These are phyloP conservation scores for Megaptera novaeangliae DNA, from an alignment of 2,113 vertebrate species.

Conservation along the genomic window DNA sequence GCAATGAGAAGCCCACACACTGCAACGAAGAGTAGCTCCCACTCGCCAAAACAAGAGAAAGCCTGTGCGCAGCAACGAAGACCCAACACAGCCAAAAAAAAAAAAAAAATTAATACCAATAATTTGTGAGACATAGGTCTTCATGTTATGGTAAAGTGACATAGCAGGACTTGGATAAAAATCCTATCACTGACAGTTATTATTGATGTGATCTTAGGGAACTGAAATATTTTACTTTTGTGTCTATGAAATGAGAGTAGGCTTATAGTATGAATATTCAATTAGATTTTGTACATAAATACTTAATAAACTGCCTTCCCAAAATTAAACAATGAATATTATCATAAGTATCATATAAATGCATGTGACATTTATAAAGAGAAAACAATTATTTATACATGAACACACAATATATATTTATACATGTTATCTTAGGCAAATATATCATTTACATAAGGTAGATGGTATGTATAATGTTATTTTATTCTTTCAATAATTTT, in stretches of 20 bases:
- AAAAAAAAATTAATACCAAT: background rate
- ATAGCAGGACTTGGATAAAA: background rate
- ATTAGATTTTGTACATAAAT: background rate
- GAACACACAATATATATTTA: background rate
- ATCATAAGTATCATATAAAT: background rate
- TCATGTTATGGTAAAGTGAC: background rate
- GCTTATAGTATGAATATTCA: background rate
- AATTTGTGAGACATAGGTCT: background rate
- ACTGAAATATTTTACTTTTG: background rate
- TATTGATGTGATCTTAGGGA: background rate
- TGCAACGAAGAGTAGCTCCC: too few species aligned
- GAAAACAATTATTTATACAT: background rate
- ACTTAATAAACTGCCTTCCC: background rate
- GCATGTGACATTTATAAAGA: background rate
- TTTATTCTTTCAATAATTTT: background rate
- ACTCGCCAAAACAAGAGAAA: too few species aligned
- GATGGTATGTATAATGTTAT: background rate
- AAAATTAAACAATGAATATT: background rate
- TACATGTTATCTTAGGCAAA: background rate
- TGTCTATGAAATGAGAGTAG: background rate
- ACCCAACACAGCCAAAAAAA: too few species aligned
- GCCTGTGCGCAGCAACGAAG: too few species aligned
- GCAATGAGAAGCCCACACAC: too few species aligned
- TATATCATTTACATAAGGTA: background rate
- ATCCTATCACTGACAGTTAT: background rate